phyloP scores from a whole-genome alignment of 1,140 invertebrate genomes.

The Penaeus chinensis region DNA sequence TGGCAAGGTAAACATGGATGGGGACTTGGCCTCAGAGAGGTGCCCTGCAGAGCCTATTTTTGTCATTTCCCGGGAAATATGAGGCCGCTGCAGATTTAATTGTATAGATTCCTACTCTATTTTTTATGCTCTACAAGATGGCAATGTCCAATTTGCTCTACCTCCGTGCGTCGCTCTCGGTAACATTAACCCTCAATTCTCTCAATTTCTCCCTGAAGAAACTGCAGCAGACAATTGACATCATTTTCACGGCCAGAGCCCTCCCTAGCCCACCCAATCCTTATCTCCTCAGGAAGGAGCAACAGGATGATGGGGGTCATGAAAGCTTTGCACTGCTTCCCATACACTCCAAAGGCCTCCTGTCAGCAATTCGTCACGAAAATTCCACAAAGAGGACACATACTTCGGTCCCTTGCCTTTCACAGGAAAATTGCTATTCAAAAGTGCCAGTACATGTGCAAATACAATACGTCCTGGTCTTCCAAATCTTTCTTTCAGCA shows the following conservation, averaged over 20 bases:
- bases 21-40: too few species aligned
- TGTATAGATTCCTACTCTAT: too few species aligned
- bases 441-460: conserved; percentile 30
- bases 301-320: not conserved
- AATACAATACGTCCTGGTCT: conserved; percentile 39
- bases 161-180: too few species aligned
- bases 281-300: conserved; percentile 23
- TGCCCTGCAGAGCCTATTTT: too few species aligned
- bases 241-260: conserved; percentile 34
- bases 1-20: not conserved
- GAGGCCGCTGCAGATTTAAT: too few species aligned
- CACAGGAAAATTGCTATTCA: not conserved
- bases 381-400: conserved; percentile 24
- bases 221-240: conserved; percentile 9
- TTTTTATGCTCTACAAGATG: too few species aligned
- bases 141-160: too few species aligned
- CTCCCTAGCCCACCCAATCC: conserved; percentile 34
- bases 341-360: conserved; percentile 35
- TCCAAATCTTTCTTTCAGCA: conserved; percentile 55
- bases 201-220: conserved; percentile 36
- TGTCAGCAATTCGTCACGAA: conserved; percentile 18
- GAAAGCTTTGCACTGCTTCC: conserved; percentile 29
- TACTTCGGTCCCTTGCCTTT: conserved; percentile 15
- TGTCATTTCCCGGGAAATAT: too few species aligned
- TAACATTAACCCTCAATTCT: not conserved